Base-by-base conservation (phyloP, 2,113 vertebrate species). In the Pholis gunnellus region DNA sequence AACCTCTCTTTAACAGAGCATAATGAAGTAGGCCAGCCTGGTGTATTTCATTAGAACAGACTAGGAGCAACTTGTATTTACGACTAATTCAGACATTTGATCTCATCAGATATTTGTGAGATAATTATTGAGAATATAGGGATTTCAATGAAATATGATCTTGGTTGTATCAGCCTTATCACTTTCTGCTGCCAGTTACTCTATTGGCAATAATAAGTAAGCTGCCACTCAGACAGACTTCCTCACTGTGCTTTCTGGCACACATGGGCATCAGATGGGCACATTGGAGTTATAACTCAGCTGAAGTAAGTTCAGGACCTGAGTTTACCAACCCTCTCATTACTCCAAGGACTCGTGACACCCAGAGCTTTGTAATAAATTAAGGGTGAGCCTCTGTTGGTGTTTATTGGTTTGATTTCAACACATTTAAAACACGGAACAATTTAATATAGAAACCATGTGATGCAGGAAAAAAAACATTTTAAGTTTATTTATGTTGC, bases 1-100 rank as follows among this genome's bases (percentile, higher is more conserved):
- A 66, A 29, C 69, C 22, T 54, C 72, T 65, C 52, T 48, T 86
- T 76, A 68, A 69, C 20, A 27, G 13, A 57, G 57, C 22, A 46
- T 69, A 71, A 44, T 61, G 22, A 67, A 83, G 50, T 54, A 29
- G 29, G 36, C 34, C 56, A 22, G 6, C 42, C 25, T 65, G 64
- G 34, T 31, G 52, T 27, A 3, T 72, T 78, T 75, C 9, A 75
- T 67, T 2, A n/a, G 20, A 3, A 25, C 60, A 9, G 10, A 59
- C 1, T 2, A 1, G 34, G 50, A 36, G 4, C 10, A 15, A 40
- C 44, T 18, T 46, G 11, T 60, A 27, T 54, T 29, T 65, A n/a
- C 8, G 3, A 11, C 5, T 22, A 13, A 75, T 70, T 50, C 20
- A 40, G 46, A 29, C 14, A 54, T 75, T 36, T 48, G 27, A 56